Percentiles rank a stretch among this genome's conserved stretches.
phyloP scores from a whole-genome alignment of 2,888 invertebrate species.

The Pardosa pseudoannulata region DNA sequence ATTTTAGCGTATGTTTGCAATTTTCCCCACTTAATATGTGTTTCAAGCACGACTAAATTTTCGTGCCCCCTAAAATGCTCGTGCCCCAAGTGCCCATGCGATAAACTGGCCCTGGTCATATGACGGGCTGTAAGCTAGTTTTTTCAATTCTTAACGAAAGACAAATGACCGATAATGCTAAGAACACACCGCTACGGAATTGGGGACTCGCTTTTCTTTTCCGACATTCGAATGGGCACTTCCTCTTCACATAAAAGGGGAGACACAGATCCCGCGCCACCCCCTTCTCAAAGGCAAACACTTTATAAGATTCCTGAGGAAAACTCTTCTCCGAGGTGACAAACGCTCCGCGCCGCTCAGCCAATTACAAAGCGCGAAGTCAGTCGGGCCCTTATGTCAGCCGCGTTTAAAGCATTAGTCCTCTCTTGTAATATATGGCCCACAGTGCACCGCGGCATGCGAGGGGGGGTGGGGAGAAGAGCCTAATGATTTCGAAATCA shows the following conservation, averaged over 20 bases:
- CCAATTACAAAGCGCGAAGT: slow-evolving; percentile 61
- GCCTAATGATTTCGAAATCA: slow-evolving; percentile 69
- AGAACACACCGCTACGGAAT: too few relatives aligned
- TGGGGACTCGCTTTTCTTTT: neutral
- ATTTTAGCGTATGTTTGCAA: too few relatives aligned
- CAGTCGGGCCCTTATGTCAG: slow-evolving; percentile 63
- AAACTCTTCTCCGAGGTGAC: neutral
- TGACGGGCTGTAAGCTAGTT: too few relatives aligned
- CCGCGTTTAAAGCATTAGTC: slow-evolving; percentile 69
- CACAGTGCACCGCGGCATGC: neutral
- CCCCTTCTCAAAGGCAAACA: neutral
- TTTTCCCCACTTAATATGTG: too few relatives aligned
- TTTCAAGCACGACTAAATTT: too few relatives aligned
- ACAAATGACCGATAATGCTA: too few relatives aligned
- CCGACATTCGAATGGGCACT: neutral
- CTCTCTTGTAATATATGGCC: slow-evolving; percentile 68
- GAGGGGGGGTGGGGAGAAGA: slow-evolving; percentile 24
- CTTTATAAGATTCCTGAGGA: neutral
- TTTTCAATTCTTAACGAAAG: too few relatives aligned
- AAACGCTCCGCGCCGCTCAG: slow-evolving; percentile 10
- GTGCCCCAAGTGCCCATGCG: too few relatives aligned
- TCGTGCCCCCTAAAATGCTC: too few relatives aligned
- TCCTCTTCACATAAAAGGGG: neutral
- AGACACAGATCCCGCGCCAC: neutral
- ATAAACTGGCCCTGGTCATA: too few relatives aligned